Base-by-base conservation (phyloP, 2,797 vertebrate species). In the Galago senegalensis region DNA sequence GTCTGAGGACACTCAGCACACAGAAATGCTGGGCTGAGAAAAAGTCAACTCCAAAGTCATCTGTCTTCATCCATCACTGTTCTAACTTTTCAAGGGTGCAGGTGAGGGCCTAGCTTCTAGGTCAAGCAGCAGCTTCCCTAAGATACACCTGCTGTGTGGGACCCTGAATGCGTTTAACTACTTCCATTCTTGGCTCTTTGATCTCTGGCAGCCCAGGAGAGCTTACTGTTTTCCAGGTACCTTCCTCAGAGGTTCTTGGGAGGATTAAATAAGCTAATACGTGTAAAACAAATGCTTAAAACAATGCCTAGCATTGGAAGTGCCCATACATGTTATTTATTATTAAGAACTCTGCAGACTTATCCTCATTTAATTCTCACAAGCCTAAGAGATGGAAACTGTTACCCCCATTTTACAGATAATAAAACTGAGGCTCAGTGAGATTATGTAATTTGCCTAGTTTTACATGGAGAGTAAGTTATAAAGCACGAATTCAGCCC, bases 371-470 rank as follows among this genome's bases (percentile, higher is more conserved):
- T 56, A 95, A 72, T 86, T 89, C 21, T 91, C 61, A 65, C 27
- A 95, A 87, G 58, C 7, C 58, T 87, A 53, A 13, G 65, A 87
- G 17, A 46, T 93, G 58, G 29, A 67, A 82, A 87, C n/a, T 65
- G 58, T 67, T 90, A 70, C 49, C 40, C 20, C 69, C 53, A 60
- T 69, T 87, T 87, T 88, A 93, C 8, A 67, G 29, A 72, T 60
- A 77, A 82, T 88, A 86, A 93, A 98, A 82, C 29, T 23, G 14
- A 93, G 81, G 6, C 60, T 82, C 34, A 40, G 23, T 12, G 13
- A 95, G 17, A 31, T 46, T 89, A 81, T 87, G 12, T 58, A 46
- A 61, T 53, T 95, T 46, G 7, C 60, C 37, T 46, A 67, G 43
- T 49, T 86, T 93, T 73, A 65, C 14, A 79, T 2, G 60, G 46